A percentile compares a stretch with the other conserved stretches of the same genome.
Conservation (phyloP, 2,797 vertebrate species). For the Bucorvus abyssinicus region DNA sequence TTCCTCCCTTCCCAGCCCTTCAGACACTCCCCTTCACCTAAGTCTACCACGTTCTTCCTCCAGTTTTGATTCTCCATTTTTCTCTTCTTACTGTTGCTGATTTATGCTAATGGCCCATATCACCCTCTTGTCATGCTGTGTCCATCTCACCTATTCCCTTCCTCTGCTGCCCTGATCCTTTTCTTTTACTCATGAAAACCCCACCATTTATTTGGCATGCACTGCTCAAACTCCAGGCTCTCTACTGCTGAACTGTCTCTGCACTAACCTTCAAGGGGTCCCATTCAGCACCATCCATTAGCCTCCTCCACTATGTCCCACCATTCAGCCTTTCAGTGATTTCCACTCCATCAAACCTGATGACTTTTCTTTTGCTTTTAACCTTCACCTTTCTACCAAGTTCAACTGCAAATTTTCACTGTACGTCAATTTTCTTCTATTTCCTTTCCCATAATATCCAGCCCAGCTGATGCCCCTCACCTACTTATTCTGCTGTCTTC, state of each 20-base stretch:
- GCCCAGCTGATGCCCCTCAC: not conserved
- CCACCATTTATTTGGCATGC: not conserved
- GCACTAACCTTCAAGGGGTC: not conserved
- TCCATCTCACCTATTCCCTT: not conserved
- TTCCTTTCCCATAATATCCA: not conserved
- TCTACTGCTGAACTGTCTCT: not conserved
- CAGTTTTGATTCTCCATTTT: not conserved
- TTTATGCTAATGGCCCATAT: not conserved
- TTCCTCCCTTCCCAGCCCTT: not conserved
- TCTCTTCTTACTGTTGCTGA: not conserved
- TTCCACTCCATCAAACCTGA: not conserved
- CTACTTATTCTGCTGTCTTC: not conserved
- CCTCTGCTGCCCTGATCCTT: not conserved
- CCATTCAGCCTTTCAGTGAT: not conserved
- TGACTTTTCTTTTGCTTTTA: not conserved
- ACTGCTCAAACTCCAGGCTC: not conserved
- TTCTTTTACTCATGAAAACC: not conserved
- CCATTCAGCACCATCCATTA: not conserved
- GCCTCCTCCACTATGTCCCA: not conserved
- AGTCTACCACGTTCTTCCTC: not conserved
- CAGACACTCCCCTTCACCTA: not conserved
- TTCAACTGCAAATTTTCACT: not conserved
- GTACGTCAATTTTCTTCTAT: not conserved
- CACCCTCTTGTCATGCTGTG: not conserved
- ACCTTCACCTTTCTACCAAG: not conserved